A percentile compares a stretch with the other conserved stretches of the same genome.
These are phyloP conservation scores for Dryadula phaetusa DNA, from an alignment of 2,888 invertebrate genomes.

Conservation along the genomic window DNA sequence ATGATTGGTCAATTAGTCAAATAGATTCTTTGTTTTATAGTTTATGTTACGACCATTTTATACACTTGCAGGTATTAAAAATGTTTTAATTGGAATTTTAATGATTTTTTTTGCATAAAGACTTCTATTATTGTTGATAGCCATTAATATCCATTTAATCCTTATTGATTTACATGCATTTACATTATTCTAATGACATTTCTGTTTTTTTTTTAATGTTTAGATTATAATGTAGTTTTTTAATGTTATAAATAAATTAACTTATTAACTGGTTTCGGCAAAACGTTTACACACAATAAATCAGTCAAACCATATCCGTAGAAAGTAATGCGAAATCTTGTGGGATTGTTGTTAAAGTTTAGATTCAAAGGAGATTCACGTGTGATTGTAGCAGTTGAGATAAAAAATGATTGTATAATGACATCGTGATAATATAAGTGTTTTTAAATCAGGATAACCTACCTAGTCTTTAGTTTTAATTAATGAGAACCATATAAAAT, in stretches of 20 bases:
- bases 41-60: neutral
- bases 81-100: neutral
- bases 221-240: neutral
- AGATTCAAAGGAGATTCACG: neutral
- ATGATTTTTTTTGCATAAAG: too few species aligned
- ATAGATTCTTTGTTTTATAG: constrained; percentile 17
- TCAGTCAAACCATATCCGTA: constrained; percentile 27
- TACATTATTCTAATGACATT: too few species aligned
- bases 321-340: constrained; percentile 24
- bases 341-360: constrained; percentile 10
- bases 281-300: constrained; percentile 3
- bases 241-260: neutral
- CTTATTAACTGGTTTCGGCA: neutral
- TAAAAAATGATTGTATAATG: too few species aligned
- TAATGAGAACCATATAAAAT: too few species aligned
- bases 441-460: too few species aligned
- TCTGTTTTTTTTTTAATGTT: neutral
- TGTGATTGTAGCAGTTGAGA: neutral
- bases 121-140: too few species aligned
- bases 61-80: neutral
- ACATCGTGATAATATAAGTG: too few species aligned
- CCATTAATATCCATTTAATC: too few species aligned
- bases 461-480: too few species aligned
- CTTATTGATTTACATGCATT: neutral
- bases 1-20: constrained; percentile 32